Evolutionary conservation across 2,888 invertebrate species (phyloP).

Genomic region (Lordiphosa fenestrarum): DNA sequence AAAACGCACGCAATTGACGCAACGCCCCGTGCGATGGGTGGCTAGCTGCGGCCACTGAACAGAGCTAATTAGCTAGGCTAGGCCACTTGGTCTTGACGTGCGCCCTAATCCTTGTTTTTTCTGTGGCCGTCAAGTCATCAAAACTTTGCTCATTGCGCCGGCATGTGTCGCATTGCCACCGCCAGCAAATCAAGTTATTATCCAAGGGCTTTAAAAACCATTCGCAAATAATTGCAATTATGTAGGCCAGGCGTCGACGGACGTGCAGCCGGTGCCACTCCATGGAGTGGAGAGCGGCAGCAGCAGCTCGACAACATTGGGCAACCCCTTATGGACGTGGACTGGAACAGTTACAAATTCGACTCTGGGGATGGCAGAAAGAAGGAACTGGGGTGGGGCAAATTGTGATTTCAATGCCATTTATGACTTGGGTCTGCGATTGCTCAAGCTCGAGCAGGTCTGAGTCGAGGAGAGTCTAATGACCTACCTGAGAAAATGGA

Average conservation of each 20-base stretch:
- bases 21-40: not conserved
- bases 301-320: too few species aligned
- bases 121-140: slow-evolving; percentile 23
- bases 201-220: slow-evolving; percentile 40
- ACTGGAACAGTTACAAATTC: too few species aligned
- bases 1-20: not conserved
- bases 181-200: slow-evolving; percentile 31
- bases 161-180: not conserved
- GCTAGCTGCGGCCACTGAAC: slow-evolving; percentile 2
- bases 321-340: too few species aligned
- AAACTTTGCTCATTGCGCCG: slow-evolving; percentile 31
- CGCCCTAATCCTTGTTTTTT: slow-evolving; percentile 20
- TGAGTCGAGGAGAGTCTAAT: too few species aligned
- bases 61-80: slow-evolving; percentile 34
- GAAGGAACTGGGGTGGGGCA: too few species aligned
- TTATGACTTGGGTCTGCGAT: too few species aligned
- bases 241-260: slow-evolving; percentile 12
- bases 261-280: slow-evolving; percentile 26
- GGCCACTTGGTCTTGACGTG: slow-evolving; percentile 10
- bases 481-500: too few species aligned
- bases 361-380: too few species aligned
- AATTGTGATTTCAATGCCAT: too few species aligned
- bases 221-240: slow-evolving; percentile 44
- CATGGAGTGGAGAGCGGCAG: not conserved
- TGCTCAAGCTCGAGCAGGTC: too few species aligned